Evolutionary conservation across 2,113 vertebrate species (phyloP).

Genomic region (Hylia prasina): DNA sequence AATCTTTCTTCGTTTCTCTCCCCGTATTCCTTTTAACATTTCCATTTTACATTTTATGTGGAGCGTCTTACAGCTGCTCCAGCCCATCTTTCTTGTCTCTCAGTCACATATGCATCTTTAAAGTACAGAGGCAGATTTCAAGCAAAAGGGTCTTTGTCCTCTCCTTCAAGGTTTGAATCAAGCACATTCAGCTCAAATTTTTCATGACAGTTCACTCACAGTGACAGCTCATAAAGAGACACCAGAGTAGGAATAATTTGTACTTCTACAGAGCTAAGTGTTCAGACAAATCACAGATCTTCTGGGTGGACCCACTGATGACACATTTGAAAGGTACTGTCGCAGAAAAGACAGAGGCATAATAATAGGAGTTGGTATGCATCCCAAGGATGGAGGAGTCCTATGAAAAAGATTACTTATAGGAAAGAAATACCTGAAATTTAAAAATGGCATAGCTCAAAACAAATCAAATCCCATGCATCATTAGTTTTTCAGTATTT

Average conservation of each 20-base stretch:
- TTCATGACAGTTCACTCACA: background rate
- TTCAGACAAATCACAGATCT: background rate
- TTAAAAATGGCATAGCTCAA: background rate
- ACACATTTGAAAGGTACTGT: background rate
- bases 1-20: background rate
- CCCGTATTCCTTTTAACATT: background rate
- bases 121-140: background rate
- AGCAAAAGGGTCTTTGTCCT: background rate
- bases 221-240: background rate
- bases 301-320: background rate
- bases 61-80: background rate
- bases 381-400: background rate
- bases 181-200: background rate
- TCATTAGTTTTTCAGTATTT: background rate
- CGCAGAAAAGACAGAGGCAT: background rate
- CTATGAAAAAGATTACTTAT: background rate
- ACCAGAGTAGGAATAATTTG: background rate
- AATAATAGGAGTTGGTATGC: background rate
- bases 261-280: background rate
- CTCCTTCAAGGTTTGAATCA: background rate
- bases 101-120: background rate
- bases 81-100: background rate
- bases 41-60: background rate
- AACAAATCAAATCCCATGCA: background rate
- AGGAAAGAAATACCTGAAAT: background rate